Conservation (phyloP, 2,113 vertebrate genomes). For the Tauraco erythrolophus region DNA sequence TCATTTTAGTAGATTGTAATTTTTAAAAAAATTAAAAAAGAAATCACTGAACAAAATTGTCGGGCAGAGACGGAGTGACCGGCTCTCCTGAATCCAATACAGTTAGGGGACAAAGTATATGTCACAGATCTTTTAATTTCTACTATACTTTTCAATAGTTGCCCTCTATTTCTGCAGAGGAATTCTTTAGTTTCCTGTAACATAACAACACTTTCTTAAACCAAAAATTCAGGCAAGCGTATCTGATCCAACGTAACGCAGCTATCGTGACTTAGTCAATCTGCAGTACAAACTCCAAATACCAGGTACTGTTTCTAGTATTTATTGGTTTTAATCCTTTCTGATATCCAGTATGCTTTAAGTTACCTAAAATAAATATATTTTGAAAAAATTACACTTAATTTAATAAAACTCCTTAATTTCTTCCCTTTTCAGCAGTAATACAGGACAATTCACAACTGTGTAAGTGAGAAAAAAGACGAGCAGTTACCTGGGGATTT, state of each 20-base stretch:
- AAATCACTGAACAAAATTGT: not conserved
- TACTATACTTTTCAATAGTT: not conserved
- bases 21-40: not conserved
- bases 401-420: not conserved
- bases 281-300: not conserved
- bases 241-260: not conserved
- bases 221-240: not conserved
- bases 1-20: not conserved
- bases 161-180: not conserved
- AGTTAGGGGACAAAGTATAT: not conserved
- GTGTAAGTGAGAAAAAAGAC: not conserved
- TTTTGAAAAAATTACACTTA: not conserved
- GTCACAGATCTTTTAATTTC: not conserved
- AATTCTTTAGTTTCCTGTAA: not conserved
- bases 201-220: not conserved
- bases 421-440: not conserved
- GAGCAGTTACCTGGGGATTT: slow-evolving; percentile 82
- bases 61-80: not conserved
- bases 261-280: not conserved
- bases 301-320: not conserved
- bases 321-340: not conserved
- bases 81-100: not conserved
- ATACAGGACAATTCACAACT: not conserved
- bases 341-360: not conserved
- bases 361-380: not conserved